Conservation (phyloP, 2,888 invertebrate genomes). For the Graphium colonna region DNA sequence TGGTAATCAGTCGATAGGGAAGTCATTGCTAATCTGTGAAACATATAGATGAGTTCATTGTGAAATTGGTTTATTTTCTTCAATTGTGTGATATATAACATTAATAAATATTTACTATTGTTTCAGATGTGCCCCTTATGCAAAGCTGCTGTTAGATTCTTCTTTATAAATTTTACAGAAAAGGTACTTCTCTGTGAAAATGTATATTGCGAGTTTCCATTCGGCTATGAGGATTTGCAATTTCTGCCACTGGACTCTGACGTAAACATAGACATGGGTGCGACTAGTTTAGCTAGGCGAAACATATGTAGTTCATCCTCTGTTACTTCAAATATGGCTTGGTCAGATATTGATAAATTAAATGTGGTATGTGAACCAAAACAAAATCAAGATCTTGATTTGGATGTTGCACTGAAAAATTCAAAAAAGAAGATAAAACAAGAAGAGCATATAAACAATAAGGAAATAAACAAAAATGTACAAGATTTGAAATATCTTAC, state of each 20-base stretch:
- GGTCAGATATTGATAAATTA: constrained; percentile 45
- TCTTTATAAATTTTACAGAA: constrained; percentile 50
- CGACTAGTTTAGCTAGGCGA: constrained; percentile 27
- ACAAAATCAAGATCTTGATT: constrained; percentile 30
- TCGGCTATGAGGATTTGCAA: constrained; percentile 48
- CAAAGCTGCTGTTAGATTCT: constrained; percentile 40
- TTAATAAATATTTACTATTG: background rate
- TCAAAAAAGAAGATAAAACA: constrained; percentile 24
- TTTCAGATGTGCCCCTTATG: constrained; percentile 61
- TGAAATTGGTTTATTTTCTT: too few relatives aligned
- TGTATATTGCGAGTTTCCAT: constrained; percentile 53
- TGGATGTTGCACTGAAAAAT: constrained; percentile 1
- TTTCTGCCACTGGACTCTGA: constrained; percentile 42
- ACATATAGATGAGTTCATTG: too few relatives aligned
- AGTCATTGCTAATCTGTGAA: too few relatives aligned
- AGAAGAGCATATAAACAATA: constrained; percentile 17
- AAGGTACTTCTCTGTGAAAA: constrained; percentile 61
- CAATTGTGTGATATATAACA: too few relatives aligned
- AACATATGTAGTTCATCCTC: constrained; percentile 25
- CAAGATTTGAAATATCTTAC: constrained; percentile 43
- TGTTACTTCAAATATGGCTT: constrained; percentile 36
- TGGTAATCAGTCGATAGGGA: too few relatives aligned
- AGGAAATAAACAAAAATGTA: constrained; percentile 37
- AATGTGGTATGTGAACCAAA: constrained; percentile 38
- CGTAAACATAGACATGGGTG: constrained; percentile 31